A percentile compares a stretch with the other conserved stretches of the same genome.
phyloP scores from a whole-genome alignment of 2,888 invertebrate species.

The Trachelus tabidus region DNA sequence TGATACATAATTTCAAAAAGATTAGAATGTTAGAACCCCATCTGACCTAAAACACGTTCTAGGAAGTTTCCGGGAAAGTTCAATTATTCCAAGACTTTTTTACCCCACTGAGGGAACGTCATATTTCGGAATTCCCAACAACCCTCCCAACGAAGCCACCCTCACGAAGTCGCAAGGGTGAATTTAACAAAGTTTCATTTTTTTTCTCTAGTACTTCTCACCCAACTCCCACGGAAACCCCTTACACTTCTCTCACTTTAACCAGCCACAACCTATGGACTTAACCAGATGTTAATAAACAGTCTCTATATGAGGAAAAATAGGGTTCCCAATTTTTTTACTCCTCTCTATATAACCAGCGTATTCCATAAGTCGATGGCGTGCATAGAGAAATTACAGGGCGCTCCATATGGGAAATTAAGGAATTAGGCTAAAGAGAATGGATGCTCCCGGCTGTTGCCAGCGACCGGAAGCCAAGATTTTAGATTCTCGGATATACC shows the following conservation, averaged over 20 bases:
- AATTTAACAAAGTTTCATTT: not conserved
- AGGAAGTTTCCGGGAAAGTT: not conserved
- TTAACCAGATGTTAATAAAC: constrained; percentile 36
- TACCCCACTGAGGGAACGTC: not conserved
- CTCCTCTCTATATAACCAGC: not conserved
- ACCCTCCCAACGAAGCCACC: not conserved
- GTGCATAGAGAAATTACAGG: not conserved
- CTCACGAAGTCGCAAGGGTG: not conserved
- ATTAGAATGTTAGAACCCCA: not conserved
- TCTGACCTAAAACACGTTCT: not conserved
- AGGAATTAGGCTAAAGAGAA: constrained; percentile 1
- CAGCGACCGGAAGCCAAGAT: constrained; percentile 50
- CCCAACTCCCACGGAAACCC: constrained; percentile 40
- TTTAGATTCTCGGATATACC: constrained; percentile 43
- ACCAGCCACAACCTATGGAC: constrained; percentile 26
- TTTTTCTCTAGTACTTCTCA: not conserved
- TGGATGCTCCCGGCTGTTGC: constrained; percentile 3
- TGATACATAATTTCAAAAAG: not conserved
- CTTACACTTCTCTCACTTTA: constrained; percentile 36
- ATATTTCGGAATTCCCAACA: not conserved
- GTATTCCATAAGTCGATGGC: not conserved
- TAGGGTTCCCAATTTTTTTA: not conserved
- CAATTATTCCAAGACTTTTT: not conserved
- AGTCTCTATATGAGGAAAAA: not conserved
- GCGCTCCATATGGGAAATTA: not conserved